Conservation (phyloP, 2,113 vertebrate genomes). For the Pedetes capensis region DNA sequence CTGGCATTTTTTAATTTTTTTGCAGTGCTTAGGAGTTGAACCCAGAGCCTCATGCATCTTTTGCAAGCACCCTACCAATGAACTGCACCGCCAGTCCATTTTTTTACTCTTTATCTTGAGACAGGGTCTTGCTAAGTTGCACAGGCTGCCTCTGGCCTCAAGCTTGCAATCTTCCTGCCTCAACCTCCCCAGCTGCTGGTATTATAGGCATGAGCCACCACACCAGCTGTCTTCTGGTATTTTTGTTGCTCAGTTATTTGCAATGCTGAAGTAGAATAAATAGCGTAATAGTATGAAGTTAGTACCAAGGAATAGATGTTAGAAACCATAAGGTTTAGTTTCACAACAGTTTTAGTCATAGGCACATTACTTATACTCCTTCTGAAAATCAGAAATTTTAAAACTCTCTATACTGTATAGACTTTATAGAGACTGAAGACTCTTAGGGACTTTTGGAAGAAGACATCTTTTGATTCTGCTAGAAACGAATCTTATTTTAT, state of each 20-base stretch:
- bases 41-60: too few species aligned
- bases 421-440: neutral
- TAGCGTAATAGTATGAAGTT: neutral
- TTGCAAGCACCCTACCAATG: too few species aligned
- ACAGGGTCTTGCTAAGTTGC: too few species aligned
- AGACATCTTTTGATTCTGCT: neutral
- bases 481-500: slow-evolving; percentile 43
- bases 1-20: too few species aligned
- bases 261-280: neutral
- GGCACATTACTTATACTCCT: neutral
- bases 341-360: neutral
- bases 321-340: neutral
- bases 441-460: slow-evolving; percentile 4
- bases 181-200: too few species aligned
- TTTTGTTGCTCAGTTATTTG: neutral
- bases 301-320: slow-evolving; percentile 18
- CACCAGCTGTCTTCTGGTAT: too few species aligned
- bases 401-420: neutral
- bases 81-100: too few species aligned
- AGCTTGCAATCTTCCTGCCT: too few species aligned
- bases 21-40: too few species aligned
- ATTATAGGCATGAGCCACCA: too few species aligned
- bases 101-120: too few species aligned
- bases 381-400: neutral
- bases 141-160: too few species aligned